Base-by-base conservation (phyloP, 1,140 invertebrate genomes). In the Leptopilina boulardi region DNA sequence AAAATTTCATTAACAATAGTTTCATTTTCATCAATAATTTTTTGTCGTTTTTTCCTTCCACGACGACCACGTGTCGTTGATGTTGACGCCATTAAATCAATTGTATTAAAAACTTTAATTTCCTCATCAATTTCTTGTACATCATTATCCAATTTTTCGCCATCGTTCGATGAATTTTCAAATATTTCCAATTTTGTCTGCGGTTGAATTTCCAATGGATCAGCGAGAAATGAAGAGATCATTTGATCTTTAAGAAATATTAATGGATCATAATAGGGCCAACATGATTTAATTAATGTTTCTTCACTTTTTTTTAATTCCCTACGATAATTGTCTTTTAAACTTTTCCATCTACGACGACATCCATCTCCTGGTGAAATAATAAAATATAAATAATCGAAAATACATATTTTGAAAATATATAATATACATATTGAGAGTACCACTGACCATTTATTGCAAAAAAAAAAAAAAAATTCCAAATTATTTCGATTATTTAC, bases 261-360 rank as follows among this genome's bases (percentile, higher is more conserved):
- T 30, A 66, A 23, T n/a, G 59, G 26, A 13, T 66, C 59, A 30
- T 66, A 66, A 30, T 34, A 23, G 5, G 59, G 59, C 59, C 59
- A 66, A 66, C 23, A 34, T 30, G 59, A 66, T 15, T 66, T 66
- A 5, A 66, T 15, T 23, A 66, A n/a, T 30, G 59, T 66, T 15
- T 66, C 59, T 15, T 66, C 59, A 0, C 23, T 66, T n/a, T 66
- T 66, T 15, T 66, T 66, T 4, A 66, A 10, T 26, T 66, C 59
- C 13, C 59, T 15, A 34, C 59, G 59, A 66, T 34, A 66, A 30
- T 66, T 30, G 59, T 66, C 59, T 23, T 66, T 66, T 30, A 66
- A 66, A 66, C 59, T 66, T 66, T 66, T 66, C 59, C 59, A 66
- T 13, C 59, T 30, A n/a, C 59, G 59, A n/a, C 59, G 59, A 66